Percentiles rank a stretch among this genome's conserved stretches.
These are phyloP conservation scores for Ochropleura plecta DNA, from an alignment of 2,888 invertebrate genomes.

Conservation along the genomic window DNA sequence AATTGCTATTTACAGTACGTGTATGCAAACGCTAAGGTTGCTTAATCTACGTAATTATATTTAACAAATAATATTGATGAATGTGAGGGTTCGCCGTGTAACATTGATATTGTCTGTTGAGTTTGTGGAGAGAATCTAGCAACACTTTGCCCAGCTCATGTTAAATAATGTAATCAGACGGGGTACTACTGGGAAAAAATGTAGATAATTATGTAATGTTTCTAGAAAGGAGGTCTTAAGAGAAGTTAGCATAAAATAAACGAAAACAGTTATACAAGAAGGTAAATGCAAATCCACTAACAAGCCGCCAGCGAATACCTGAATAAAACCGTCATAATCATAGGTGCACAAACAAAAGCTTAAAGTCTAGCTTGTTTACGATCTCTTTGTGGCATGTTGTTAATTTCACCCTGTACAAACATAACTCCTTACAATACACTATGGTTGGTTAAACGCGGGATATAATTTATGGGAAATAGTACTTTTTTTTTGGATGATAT, in stretches of 20 bases:
- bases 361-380: constrained; percentile 41
- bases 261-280: constrained; percentile 36
- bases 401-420: constrained; percentile 49
- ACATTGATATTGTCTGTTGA: too few relatives aligned
- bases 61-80: too few relatives aligned
- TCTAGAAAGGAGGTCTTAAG: constrained; percentile 1
- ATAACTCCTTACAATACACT: constrained; percentile 12
- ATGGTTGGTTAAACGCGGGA: background rate
- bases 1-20: too few relatives aligned
- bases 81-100: too few relatives aligned
- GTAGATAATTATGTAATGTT: background rate
- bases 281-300: constrained; percentile 19
- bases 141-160: too few relatives aligned
- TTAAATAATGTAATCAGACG: too few relatives aligned
- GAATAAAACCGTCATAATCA: constrained; percentile 42
- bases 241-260: constrained; percentile 10
- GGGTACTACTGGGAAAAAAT: background rate
- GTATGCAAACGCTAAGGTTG: too few relatives aligned
- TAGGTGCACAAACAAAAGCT: constrained; percentile 39
- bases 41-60: too few relatives aligned
- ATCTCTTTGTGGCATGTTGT: constrained; percentile 41
- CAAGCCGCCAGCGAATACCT: constrained; percentile 23
- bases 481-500: too few relatives aligned
- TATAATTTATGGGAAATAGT: background rate
- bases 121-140: too few relatives aligned